Evolutionary conservation across 2,113 vertebrate genomes (phyloP).

Genomic region (Cinclus mexicanus): DNA sequence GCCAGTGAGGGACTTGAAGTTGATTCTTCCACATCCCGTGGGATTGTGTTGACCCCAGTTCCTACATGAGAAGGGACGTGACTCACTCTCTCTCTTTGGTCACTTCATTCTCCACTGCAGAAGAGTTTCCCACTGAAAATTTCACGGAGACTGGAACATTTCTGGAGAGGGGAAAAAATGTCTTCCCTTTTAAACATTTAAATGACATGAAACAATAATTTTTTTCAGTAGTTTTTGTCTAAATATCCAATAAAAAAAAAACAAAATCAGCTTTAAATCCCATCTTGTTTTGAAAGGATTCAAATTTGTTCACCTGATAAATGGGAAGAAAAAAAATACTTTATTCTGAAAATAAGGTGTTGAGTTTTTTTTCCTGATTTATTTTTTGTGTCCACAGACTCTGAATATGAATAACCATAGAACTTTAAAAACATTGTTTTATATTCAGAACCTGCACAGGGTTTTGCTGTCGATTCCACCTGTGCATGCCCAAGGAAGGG

Average conservation of each 20-base stretch:
- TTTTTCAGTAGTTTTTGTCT: not conserved
- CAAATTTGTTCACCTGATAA: not conserved
- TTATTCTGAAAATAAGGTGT: fast-evolving
- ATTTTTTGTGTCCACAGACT: not conserved
- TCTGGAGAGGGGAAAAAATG: no score
- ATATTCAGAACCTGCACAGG: not conserved
- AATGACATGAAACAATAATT: not conserved
- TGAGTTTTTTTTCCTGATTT: not conserved
- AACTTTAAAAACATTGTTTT: not conserved
- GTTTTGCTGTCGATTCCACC: not conserved
- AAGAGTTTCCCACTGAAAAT: slow-evolving; percentile 14
- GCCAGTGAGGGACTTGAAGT: not conserved
- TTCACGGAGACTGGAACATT: not conserved
- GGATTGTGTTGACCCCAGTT: not conserved
- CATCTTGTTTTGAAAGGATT: not conserved
- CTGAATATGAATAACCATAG: not conserved
- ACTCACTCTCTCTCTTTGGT: slow-evolving; percentile 11
- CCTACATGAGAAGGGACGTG: not conserved
- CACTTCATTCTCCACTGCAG: not conserved
- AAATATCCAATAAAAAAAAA: not conserved
- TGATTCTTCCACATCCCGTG: not conserved
- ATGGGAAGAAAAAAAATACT: not conserved
- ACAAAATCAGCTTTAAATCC: not conserved
- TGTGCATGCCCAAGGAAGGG: not conserved
- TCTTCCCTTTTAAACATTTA: not conserved